Percentiles rank a stretch among this genome's conserved stretches.
These are phyloP conservation scores for Tribolium freemani DNA, from an alignment of 2,888 invertebrate species.

Conservation along the genomic window DNA sequence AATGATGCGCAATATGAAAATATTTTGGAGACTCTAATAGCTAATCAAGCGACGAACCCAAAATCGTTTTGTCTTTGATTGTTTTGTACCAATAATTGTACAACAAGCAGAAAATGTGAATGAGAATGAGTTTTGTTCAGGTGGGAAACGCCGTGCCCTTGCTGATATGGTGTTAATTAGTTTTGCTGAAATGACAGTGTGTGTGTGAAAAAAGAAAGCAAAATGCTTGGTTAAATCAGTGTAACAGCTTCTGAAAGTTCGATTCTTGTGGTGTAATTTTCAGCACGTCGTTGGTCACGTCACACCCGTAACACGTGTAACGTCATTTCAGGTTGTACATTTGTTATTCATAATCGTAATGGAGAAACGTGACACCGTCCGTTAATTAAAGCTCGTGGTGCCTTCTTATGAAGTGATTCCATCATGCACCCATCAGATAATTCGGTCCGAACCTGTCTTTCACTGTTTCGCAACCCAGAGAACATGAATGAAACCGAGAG, in stretches of 20 bases:
- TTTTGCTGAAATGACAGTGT: neutral
- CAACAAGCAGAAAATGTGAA: no score
- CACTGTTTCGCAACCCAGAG: conserved; percentile 46
- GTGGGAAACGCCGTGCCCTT: no score
- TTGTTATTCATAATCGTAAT: conserved; percentile 19
- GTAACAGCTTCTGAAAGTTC: neutral
- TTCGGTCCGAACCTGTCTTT: conserved; percentile 45
- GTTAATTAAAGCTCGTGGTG: conserved; percentile 19
- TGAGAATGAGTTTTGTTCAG: no score
- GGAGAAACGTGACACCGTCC: conserved; percentile 4
- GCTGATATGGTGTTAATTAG: no score
- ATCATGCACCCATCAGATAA: conserved; percentile 26
- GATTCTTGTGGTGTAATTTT: neutral
- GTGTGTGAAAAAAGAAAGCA: neutral
- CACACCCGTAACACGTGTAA: neutral
- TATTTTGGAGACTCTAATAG: no score
- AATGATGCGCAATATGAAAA: no score
- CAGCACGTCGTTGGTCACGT: neutral
- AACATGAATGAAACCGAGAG: conserved; percentile 52
- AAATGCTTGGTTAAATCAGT: neutral
- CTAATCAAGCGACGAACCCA: no score
- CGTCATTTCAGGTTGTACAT: neutral
- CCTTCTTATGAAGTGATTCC: conserved; percentile 18
- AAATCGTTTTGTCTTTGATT: no score
- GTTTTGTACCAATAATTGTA: no score